phyloP scores from a whole-genome alignment of 2,888 invertebrate species.

The Cheilosia impressa region DNA sequence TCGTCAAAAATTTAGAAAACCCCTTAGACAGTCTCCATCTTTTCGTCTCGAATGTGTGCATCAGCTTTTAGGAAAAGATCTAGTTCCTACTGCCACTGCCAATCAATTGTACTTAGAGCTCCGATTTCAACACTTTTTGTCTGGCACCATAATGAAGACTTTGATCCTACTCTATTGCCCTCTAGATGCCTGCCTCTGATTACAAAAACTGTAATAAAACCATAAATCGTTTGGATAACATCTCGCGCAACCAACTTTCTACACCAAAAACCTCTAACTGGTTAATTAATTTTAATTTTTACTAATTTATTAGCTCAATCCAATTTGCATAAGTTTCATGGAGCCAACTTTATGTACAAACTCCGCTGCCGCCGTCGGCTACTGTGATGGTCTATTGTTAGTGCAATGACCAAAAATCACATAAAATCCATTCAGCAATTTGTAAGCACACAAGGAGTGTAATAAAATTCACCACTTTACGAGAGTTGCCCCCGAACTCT shows the following conservation, averaged over 20 bases:
- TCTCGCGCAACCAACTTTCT: slow-evolving; percentile 14
- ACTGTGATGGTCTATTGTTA: slow-evolving; percentile 30
- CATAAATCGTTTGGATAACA: slow-evolving; percentile 8
- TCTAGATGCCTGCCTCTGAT: neutral
- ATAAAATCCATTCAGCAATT: slow-evolving; percentile 68
- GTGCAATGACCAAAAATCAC: slow-evolving; percentile 63
- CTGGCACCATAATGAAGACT: neutral
- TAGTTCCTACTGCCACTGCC: too few species aligned
- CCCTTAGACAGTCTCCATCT: too few species aligned
- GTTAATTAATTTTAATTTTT: slow-evolving; percentile 55
- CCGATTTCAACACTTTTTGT: slow-evolving; percentile 7
- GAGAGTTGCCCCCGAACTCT: slow-evolving; percentile 2
- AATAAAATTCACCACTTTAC: slow-evolving; percentile 55
- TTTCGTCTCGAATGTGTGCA: too few species aligned
- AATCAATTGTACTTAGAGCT: slow-evolving; percentile 2
- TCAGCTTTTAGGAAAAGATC: too few species aligned
- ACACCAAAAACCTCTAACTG: slow-evolving; percentile 24
- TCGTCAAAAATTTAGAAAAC: too few species aligned
- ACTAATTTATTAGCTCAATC: slow-evolving; percentile 50
- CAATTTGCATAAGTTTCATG: slow-evolving; percentile 57
- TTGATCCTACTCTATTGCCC: neutral
- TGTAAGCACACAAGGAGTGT: slow-evolving; percentile 59
- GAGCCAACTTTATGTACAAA: neutral
- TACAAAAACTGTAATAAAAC: neutral
- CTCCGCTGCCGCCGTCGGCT: slow-evolving; percentile 16